A percentile compares a stretch with the other conserved stretches of the same genome.
Conservation (phyloP, 2,113 vertebrate genomes). For the Sapayoa aenigma region DNA sequence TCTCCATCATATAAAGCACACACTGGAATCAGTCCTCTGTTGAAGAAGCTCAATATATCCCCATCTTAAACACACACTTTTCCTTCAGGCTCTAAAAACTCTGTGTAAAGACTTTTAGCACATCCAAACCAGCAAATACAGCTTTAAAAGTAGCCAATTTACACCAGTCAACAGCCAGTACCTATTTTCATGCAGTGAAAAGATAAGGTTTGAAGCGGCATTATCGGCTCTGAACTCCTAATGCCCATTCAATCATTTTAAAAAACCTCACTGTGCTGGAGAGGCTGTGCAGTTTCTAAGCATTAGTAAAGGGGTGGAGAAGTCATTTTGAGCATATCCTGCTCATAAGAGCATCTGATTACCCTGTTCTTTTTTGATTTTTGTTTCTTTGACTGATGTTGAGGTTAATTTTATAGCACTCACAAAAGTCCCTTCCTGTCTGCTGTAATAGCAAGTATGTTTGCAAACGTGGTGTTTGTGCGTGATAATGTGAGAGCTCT, state of each 20-base stretch:
- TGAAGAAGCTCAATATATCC: background rate
- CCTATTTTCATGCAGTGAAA: conserved; percentile 1
- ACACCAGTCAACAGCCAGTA: background rate
- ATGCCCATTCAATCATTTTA: conserved; percentile 1
- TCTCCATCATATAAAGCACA: background rate
- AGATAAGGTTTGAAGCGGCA: background rate
- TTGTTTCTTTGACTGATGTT: conserved; percentile 11
- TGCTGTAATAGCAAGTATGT: background rate
- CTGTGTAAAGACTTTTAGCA: background rate
- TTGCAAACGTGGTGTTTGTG: background rate
- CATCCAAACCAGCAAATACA: background rate
- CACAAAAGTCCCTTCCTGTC: background rate
- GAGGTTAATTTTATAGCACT: conserved; percentile 6
- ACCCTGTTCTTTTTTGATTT: background rate
- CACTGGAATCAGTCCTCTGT: background rate
- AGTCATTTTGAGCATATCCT: conserved; percentile 11
- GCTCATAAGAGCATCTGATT: background rate
- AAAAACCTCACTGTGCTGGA: background rate
- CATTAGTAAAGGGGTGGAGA: background rate
- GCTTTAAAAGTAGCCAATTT: conserved; percentile 27
- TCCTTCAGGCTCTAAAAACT: background rate
- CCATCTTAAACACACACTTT: background rate
- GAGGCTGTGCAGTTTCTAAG: conserved; percentile 17
- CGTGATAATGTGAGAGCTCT: background rate
- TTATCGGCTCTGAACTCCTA: background rate